phyloP scores from a whole-genome alignment of 2,797 vertebrate genomes.

The Aselliscus stoliczkanus region DNA sequence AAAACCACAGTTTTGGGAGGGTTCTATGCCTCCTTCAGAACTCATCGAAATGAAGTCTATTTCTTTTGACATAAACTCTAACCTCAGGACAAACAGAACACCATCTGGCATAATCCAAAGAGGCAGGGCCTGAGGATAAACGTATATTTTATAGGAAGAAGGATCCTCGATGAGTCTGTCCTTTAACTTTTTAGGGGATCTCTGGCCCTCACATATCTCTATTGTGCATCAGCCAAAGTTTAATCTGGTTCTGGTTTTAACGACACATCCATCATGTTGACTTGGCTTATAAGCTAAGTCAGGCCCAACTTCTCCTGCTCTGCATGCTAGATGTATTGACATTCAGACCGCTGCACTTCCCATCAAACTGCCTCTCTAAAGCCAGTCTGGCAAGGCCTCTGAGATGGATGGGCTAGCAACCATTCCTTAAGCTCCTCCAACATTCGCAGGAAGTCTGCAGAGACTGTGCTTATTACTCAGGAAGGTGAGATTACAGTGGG shows the following conservation, averaged over 20 bases:
- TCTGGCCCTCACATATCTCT: slow-evolving; percentile 35
- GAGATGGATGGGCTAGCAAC: not conserved
- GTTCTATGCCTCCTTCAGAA: not conserved
- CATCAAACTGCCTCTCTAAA: not conserved
- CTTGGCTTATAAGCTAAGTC: slow-evolving; percentile 35
- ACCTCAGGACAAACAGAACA: slow-evolving; percentile 54
- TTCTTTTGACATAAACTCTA: slow-evolving; percentile 55
- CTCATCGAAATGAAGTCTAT: slow-evolving; percentile 40
- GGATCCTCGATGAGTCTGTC: not conserved
- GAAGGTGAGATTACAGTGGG: slow-evolving; percentile 26
- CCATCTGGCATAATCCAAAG: slow-evolving; percentile 46
- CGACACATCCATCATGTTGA: not conserved
- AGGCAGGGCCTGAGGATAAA: slow-evolving; percentile 42
- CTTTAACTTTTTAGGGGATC: slow-evolving; percentile 4
- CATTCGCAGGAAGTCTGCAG: not conserved
- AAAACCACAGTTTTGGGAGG: not conserved
- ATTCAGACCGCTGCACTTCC: not conserved
- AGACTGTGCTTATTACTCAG: not conserved
- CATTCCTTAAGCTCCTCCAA: slow-evolving; percentile 19
- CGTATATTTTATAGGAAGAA: slow-evolving; percentile 41
- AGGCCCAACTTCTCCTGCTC: not conserved
- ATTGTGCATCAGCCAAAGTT: not conserved
- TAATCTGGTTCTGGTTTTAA: slow-evolving; percentile 17
- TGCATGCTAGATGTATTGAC: not conserved
- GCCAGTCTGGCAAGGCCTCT: not conserved